Evolutionary conservation across 2,113 vertebrate genomes (phyloP).

Genomic region (Hemichromis elongatus): DNA sequence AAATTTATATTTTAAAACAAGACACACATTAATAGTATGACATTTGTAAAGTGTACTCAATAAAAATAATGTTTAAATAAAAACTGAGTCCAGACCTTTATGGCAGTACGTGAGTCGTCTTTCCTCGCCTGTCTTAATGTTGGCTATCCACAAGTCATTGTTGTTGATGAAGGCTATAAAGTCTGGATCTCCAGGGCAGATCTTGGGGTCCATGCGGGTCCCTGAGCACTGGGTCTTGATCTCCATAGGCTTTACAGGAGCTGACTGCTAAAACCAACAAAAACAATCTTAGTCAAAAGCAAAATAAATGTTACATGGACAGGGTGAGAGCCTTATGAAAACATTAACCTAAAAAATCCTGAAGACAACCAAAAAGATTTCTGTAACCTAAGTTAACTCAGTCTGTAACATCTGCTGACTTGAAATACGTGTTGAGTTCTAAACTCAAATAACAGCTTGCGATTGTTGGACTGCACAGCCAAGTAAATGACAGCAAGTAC

Average conservation of each 20-base stretch:
- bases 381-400: neutral
- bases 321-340: neutral
- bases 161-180: constrained; percentile 96
- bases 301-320: neutral
- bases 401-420: neutral
- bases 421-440: neutral
- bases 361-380: neutral
- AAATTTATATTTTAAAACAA: neutral
- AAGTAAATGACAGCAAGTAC: neutral
- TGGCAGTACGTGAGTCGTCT: constrained; percentile 87
- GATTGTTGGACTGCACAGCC: neutral
- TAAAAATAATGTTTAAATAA: neutral
- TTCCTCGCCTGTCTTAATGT: constrained; percentile 87
- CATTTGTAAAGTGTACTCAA: neutral
- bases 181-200: constrained; percentile 86
- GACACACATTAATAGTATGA: neutral
- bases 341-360: neutral
- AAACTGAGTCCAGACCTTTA: constrained; percentile 73
- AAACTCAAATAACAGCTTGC: neutral
- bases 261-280: constrained; percentile 77
- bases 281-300: constrained; percentile 6
- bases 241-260: constrained; percentile 91
- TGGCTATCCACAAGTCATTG: constrained; percentile 92
- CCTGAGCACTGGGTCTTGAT: constrained; percentile 93
- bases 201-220: constrained; percentile 96